These are phyloP conservation scores for Drosophila baimaii DNA, from an alignment of 1,140 invertebrate species.

Conservation along the genomic window DNA sequence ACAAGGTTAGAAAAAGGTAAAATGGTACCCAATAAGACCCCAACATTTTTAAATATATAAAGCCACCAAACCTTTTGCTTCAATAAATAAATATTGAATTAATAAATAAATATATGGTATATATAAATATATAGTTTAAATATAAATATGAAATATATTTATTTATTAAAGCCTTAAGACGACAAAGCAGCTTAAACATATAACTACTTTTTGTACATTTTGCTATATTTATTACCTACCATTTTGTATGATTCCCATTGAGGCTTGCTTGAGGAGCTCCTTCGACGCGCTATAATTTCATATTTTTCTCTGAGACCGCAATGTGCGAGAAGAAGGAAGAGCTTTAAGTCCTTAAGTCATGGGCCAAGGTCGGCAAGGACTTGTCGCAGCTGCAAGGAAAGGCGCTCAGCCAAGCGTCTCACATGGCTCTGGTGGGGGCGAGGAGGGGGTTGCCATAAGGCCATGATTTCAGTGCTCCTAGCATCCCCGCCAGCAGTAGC, in stretches of 20 bases:
- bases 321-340: background rate
- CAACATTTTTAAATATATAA: no score
- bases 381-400: slow-evolving; percentile 15
- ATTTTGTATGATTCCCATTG: background rate
- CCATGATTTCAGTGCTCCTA: background rate
- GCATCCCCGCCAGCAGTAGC: background rate
- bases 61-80: no score
- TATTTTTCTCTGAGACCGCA: background rate
- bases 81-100: no score
- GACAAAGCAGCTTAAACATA: background rate
- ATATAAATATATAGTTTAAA: no score
- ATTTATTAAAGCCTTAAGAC: no score
- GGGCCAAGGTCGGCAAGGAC: slow-evolving; percentile 19
- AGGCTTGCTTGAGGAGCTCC: no score
- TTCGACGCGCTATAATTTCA: background rate
- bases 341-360: slow-evolving; percentile 23
- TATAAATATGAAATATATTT: no score
- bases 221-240: background rate
- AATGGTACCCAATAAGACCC: no score
- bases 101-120: no score
- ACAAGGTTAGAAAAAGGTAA: no score
- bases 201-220: no score
- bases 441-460: background rate
- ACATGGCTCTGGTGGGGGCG: background rate
- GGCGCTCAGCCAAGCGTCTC: slow-evolving; percentile 5